These are phyloP conservation scores for Tanytarsus gracilentus DNA, from an alignment of 2,888 invertebrate species.

Conservation along the genomic window DNA sequence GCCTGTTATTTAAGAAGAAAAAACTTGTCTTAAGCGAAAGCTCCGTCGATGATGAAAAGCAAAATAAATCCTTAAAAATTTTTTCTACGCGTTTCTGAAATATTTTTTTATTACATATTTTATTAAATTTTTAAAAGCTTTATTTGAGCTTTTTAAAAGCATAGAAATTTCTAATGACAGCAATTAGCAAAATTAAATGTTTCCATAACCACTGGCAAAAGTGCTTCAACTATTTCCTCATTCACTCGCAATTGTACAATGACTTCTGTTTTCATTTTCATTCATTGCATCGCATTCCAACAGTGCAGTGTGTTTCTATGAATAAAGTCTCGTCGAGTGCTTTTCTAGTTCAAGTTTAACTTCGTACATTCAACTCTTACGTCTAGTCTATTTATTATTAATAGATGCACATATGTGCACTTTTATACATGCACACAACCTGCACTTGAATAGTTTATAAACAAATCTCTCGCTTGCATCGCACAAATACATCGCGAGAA, in stretches of 20 bases:
- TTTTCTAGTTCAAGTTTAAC: slow-evolving; percentile 26
- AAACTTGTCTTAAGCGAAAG: not conserved
- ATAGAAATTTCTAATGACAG: too few species aligned
- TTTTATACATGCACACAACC: not conserved
- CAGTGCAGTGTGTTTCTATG: not conserved
- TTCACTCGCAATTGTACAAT: not conserved
- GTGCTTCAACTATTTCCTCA: slow-evolving; percentile 4
- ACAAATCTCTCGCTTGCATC: not conserved
- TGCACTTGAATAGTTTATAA: too few species aligned
- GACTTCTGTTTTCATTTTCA: slow-evolving; percentile 13
- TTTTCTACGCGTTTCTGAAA: not conserved
- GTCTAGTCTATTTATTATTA: slow-evolving; percentile 18
- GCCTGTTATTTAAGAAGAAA: not conserved
- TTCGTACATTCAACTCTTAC: slow-evolving; percentile 10
- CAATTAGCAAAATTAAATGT: too few species aligned
- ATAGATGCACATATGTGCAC: slow-evolving; percentile 10
- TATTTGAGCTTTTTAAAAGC: too few species aligned
- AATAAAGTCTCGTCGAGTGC: not conserved
- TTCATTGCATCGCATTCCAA: too few species aligned
- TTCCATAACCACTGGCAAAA: too few species aligned
- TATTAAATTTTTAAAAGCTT: too few species aligned
- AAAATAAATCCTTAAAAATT: too few species aligned
- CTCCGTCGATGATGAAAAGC: too few species aligned
- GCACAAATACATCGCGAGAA: too few species aligned
- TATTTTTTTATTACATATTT: not conserved